These are phyloP conservation scores for Conomelus anceps DNA, from an alignment of 2,888 invertebrate species.

Conservation along the genomic window DNA sequence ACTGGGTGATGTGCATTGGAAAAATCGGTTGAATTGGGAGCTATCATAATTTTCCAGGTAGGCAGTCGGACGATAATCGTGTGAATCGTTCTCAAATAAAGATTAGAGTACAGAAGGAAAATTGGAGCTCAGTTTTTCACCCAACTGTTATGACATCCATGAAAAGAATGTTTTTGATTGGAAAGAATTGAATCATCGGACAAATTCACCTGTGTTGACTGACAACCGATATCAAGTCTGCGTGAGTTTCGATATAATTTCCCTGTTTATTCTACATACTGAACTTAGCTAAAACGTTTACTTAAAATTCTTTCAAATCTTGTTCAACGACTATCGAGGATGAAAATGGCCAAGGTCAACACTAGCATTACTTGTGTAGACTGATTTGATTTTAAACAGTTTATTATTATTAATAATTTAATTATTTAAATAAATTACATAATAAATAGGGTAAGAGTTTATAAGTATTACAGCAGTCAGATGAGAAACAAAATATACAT, in stretches of 20 bases:
- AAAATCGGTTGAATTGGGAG: neutral
- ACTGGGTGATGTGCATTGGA: neutral
- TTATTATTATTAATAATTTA: no score
- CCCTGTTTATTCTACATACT: neutral
- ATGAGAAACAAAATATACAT: no score
- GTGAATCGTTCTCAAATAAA: neutral
- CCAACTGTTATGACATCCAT: neutral
- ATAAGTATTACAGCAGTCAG: no score
- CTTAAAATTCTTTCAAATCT: no score
- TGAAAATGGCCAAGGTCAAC: neutral
- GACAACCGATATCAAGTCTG: neutral
- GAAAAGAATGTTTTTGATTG: neutral
- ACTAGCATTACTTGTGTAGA: no score
- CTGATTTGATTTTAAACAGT: no score
- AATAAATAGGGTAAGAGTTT: no score
- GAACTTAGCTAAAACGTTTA: no score
- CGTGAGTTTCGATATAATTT: neutral
- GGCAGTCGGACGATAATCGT: neutral
- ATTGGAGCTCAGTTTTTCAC: neutral
- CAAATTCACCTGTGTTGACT: neutral
- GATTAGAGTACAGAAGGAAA: neutral
- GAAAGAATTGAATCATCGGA: neutral
- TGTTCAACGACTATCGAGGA: neutral
- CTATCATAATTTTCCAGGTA: neutral
- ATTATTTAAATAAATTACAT: no score